Conservation (phyloP, 2,113 vertebrate genomes). For the Xiphophorus couchianus region DNA sequence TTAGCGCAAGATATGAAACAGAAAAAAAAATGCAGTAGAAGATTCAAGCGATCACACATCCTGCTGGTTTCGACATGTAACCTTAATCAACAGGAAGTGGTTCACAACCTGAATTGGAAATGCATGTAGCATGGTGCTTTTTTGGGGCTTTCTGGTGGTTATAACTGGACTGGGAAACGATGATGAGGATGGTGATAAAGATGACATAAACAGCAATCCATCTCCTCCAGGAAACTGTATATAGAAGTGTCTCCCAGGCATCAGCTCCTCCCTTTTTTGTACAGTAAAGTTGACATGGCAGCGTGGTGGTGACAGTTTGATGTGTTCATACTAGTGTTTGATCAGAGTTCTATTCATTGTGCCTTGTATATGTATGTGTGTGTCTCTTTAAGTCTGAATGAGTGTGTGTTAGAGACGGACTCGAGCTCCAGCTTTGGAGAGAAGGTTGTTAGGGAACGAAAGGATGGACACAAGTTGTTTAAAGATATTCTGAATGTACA, state of each 20-base stretch:
- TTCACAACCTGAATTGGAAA: conserved; percentile 40
- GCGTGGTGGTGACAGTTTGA: conserved; percentile 77
- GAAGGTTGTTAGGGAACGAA: conserved; percentile 63
- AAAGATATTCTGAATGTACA: conserved; percentile 95
- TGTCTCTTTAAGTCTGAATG: conserved; percentile 51
- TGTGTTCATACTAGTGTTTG: conserved; percentile 93
- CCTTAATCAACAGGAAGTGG: conserved; percentile 35
- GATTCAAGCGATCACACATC: conserved; percentile 15
- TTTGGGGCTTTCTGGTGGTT: conserved; percentile 54
- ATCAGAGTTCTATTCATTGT: conserved; percentile 98
- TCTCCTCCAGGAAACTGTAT: conserved; percentile 70
- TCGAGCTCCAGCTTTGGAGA: conserved; percentile 58
- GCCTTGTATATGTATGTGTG: conserved; percentile 86
- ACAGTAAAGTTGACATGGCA: conserved; percentile 83
- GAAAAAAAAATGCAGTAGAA: conserved; percentile 11
- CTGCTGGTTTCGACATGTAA: conserved; percentile 24
- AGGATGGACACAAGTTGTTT: conserved; percentile 84
- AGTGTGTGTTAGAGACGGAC: conserved; percentile 35
- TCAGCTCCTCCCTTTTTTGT: conserved; percentile 69
- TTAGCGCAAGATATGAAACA: conserved; percentile 14
- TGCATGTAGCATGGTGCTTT: conserved; percentile 63
- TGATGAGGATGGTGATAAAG: conserved; percentile 46
- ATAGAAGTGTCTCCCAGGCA: conserved; percentile 64
- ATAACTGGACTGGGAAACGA: conserved; percentile 55
- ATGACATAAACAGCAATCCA: conserved; percentile 51